Conservation (phyloP, 2,113 vertebrate species). For the Mesitornis unicolor region DNA sequence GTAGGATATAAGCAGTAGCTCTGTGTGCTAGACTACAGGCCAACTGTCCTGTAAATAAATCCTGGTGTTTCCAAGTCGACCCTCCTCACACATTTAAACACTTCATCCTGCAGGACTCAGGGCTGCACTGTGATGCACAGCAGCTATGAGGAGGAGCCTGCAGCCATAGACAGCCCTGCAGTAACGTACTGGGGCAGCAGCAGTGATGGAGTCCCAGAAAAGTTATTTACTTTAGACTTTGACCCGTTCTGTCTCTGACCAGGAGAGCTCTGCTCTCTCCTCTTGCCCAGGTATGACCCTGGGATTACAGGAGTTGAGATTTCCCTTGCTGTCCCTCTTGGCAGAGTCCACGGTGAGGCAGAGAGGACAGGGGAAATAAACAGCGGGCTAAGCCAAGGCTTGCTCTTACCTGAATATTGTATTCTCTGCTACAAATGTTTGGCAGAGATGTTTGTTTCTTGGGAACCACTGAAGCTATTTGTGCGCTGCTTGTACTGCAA, state of each 20-base stretch:
- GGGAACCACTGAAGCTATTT: background rate
- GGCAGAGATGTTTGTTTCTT: background rate
- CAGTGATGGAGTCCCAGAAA: background rate
- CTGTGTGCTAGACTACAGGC: constrained; percentile 4
- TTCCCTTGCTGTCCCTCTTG: background rate
- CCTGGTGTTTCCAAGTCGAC: constrained; percentile 2
- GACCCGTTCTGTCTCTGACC: background rate
- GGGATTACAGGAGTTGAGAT: background rate
- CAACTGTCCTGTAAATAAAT: constrained; percentile 38
- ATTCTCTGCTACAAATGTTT: background rate
- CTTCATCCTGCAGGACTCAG: background rate
- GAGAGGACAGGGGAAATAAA: background rate
- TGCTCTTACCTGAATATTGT: background rate
- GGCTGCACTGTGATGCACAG: background rate
- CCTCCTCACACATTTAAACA: background rate
- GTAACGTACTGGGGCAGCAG: background rate
- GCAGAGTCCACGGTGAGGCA: background rate
- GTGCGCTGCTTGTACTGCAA: background rate
- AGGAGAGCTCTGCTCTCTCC: background rate
- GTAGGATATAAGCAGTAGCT: background rate
- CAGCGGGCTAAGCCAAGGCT: background rate
- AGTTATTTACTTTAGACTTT: background rate
- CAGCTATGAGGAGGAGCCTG: background rate
- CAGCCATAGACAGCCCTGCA: background rate
- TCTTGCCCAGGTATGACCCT: background rate